phyloP scores from a whole-genome alignment of 2,888 invertebrate genomes.

The Nemurella pictetii region DNA sequence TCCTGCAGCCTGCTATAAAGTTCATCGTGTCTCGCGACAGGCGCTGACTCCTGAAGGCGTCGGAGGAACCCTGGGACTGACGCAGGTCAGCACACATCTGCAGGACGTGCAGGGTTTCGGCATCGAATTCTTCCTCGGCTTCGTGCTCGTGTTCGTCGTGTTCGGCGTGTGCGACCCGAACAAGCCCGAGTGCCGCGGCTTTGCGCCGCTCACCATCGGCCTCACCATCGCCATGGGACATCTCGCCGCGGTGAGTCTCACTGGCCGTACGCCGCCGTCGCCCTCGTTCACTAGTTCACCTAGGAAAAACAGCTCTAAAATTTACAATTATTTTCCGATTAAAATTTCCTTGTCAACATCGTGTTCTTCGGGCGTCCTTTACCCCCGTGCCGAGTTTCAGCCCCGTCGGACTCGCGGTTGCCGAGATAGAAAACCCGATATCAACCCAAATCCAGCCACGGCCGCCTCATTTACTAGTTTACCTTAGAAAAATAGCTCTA shows the following conservation, averaged over 20 bases:
- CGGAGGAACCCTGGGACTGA: conserved; percentile 69
- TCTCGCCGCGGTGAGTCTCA: conserved; percentile 76
- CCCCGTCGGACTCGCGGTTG: no score
- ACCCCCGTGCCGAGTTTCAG: no score
- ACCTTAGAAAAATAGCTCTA: no score
- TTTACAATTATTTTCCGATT: no score
- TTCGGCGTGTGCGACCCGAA: conserved; percentile 84
- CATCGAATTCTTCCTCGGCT: conserved; percentile 87
- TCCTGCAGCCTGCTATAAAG: background rate
- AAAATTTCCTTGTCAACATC: no score
- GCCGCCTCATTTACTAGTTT: no score
- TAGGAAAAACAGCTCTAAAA: no score
- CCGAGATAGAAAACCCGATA: no score
- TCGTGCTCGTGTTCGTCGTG: conserved; percentile 86
- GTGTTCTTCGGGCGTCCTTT: no score
- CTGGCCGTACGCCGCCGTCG: background rate
- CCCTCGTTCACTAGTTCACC: no score
- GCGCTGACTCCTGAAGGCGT: conserved; percentile 67
- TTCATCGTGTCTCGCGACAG: conserved; percentile 48
- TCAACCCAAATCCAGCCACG: no score
- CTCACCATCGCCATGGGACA: conserved; percentile 84
- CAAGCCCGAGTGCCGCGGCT: conserved; percentile 76
- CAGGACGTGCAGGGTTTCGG: conserved; percentile 81
- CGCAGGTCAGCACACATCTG: conserved; percentile 63
- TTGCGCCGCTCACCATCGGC: conserved; percentile 86